A percentile compares a stretch with the other conserved stretches of the same genome.
These are phyloP conservation scores for Caenorhabditis tropicalis DNA, from an alignment of 1,140 invertebrate genomes.

Conservation along the genomic window DNA sequence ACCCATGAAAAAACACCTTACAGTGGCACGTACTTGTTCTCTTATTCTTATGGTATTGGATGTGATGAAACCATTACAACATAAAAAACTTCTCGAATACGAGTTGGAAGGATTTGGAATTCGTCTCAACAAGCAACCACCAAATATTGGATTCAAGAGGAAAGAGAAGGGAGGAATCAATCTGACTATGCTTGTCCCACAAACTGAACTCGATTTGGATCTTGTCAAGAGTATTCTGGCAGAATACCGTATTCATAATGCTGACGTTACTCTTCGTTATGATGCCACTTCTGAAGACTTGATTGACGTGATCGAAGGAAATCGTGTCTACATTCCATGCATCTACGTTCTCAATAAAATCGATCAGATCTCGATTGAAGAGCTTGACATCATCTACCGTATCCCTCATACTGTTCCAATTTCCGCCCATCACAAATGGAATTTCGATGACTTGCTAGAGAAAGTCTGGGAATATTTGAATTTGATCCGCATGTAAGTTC, in stretches of 20 bases:
- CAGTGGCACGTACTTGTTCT: constrained; percentile 93
- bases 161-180: constrained; percentile 98
- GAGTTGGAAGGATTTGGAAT: constrained; percentile 99
- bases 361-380: constrained; percentile 98
- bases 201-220: constrained; percentile 93
- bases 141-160: constrained; percentile 92
- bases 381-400: constrained; percentile 95
- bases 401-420: constrained; percentile 99
- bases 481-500: constrained; percentile 87
- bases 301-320: constrained; percentile 98
- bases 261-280: constrained; percentile 90
- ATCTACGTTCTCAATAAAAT: constrained; percentile 93
- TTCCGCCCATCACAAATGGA: constrained; percentile 99
- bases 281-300: constrained; percentile 96
- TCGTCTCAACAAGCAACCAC: constrained; percentile 84
- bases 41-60: constrained; percentile 98
- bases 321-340: constrained; percentile 89
- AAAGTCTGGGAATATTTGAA: constrained; percentile 99
- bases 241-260: constrained; percentile 98
- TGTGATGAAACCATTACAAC: constrained; percentile 92
- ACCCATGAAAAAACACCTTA: constrained; percentile 53
- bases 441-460: constrained; percentile 97
- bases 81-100: constrained; percentile 94
- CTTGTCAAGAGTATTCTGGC: constrained; percentile 93
- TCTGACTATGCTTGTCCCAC: constrained; percentile 84